A percentile compares a stretch with the other conserved stretches of the same genome.
Conservation (phyloP, 2,113 vertebrate genomes). For the Paedocypris sp. region DNA sequence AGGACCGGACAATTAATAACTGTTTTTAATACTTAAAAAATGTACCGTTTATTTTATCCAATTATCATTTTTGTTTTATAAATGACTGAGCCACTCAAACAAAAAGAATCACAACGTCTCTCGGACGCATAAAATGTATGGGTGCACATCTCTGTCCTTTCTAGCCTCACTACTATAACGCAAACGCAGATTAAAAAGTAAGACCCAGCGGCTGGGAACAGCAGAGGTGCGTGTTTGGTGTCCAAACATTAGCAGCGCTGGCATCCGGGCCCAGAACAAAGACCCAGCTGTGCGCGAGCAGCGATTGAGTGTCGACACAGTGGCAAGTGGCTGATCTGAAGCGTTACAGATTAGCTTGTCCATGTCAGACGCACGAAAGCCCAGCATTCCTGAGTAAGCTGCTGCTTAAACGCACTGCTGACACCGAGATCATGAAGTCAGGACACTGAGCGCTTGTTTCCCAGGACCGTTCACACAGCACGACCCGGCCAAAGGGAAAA, state of each 20-base stretch:
- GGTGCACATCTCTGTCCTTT: neutral
- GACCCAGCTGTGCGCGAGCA: neutral
- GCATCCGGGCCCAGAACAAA: neutral
- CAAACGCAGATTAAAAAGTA: neutral
- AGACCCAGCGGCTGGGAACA: neutral
- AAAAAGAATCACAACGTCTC: no score
- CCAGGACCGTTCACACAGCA: neutral
- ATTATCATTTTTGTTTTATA: no score
- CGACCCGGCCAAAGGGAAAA: no score
- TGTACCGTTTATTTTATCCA: no score
- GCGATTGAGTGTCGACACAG: neutral
- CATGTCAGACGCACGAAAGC: conserved; percentile 1
- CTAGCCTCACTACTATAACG: neutral
- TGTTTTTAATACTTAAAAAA: no score
- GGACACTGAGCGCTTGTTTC: conserved; percentile 35
- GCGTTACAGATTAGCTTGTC: conserved; percentile 37
- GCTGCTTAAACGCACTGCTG: conserved; percentile 31
- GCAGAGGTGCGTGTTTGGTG: neutral
- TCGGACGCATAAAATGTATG: no score
- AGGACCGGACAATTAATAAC: no score
- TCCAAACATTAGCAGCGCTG: neutral
- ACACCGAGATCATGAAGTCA: conserved; percentile 26
- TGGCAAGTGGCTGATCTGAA: conserved; percentile 27
- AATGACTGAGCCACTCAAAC: no score
- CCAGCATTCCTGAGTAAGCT: conserved; percentile 39